Evolutionary conservation across 2,888 invertebrate species (phyloP).

Genomic region (Caenorhabditis macrosperma): DNA sequence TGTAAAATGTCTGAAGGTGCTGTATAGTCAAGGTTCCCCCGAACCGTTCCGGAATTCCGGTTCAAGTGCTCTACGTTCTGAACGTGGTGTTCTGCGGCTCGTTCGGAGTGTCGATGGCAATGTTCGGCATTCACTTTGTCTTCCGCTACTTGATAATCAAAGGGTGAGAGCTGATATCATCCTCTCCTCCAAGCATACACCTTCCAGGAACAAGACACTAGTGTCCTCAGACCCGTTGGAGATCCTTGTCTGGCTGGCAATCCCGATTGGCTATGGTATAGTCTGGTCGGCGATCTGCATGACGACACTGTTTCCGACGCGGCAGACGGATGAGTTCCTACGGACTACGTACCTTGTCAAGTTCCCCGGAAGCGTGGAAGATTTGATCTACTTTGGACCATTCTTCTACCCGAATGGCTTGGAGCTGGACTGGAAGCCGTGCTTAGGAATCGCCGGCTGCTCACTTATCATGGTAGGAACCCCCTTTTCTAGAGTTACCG

Average conservation of each 20-base stretch:
- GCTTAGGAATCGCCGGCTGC: slow-evolving; percentile 13
- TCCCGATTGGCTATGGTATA: slow-evolving; percentile 10
- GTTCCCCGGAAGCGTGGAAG: slow-evolving; percentile 23
- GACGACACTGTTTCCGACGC: slow-evolving; percentile 21
- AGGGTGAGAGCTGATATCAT: not conserved
- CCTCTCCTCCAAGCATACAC: not conserved
- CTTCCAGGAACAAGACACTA: slow-evolving; percentile 12
- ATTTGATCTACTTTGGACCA: slow-evolving; percentile 29
- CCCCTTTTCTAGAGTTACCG: not conserved
- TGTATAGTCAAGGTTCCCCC: slow-evolving; percentile 6
- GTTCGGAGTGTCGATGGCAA: slow-evolving; percentile 24
- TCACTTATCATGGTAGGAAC: slow-evolving; percentile 9
- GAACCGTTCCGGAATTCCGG: slow-evolving; percentile 1
- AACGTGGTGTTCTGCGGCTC: slow-evolving; percentile 17
- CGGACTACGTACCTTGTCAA: slow-evolving; percentile 11
- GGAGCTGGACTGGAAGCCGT: slow-evolving; percentile 22
- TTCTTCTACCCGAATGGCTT: slow-evolving; percentile 14
- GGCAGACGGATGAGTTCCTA: not conserved
- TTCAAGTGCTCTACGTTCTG: not conserved
- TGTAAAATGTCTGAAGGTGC: too few species aligned
- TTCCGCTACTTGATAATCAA: slow-evolving; percentile 24
- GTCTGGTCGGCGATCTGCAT: slow-evolving; percentile 26
- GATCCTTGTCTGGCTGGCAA: slow-evolving; percentile 27
- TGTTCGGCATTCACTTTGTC: slow-evolving; percentile 32
- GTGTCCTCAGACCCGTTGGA: slow-evolving; percentile 6